Evolutionary conservation across 2,797 vertebrate genomes (phyloP).

Genomic region (Microctenopoma steveboyesi): DNA sequence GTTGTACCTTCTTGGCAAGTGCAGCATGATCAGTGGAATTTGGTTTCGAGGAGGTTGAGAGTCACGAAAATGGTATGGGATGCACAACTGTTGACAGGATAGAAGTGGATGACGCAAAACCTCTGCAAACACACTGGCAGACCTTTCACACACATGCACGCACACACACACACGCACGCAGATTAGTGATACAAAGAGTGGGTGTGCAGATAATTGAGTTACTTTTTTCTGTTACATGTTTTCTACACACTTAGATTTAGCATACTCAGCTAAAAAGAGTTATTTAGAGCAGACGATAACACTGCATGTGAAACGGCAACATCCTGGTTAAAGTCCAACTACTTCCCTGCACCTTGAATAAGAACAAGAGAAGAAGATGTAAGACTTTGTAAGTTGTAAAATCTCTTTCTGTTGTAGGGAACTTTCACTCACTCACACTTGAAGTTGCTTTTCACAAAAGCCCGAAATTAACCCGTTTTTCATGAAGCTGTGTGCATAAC

Average conservation of each 20-base stretch:
- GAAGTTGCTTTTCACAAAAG: neutral
- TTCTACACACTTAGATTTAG: too few relatives aligned
- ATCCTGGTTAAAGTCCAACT: too few relatives aligned
- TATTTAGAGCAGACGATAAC: neutral
- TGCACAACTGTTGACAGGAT: conserved; percentile 9
- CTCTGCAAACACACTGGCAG: neutral
- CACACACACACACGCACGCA: neutral
- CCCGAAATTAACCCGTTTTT: neutral
- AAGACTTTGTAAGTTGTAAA: too few relatives aligned
- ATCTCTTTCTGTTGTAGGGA: neutral
- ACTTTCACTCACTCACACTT: neutral
- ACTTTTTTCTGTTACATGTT: conserved; percentile 36
- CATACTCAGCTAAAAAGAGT: too few relatives aligned
- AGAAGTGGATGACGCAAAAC: conserved; percentile 40
- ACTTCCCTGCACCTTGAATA: too few relatives aligned
- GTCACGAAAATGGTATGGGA: too few relatives aligned
- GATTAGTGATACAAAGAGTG: neutral
- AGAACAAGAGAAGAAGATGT: too few relatives aligned
- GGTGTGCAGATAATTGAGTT: neutral
- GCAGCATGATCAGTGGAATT: neutral
- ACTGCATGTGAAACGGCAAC: neutral
- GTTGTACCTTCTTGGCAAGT: conserved; percentile 73
- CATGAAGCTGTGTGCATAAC: neutral
- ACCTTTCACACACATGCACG: neutral
- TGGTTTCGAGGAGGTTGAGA: too few relatives aligned